These are phyloP conservation scores for Pagetopsis macropterus DNA, from an alignment of 2,797 vertebrate genomes.

Conservation along the genomic window DNA sequence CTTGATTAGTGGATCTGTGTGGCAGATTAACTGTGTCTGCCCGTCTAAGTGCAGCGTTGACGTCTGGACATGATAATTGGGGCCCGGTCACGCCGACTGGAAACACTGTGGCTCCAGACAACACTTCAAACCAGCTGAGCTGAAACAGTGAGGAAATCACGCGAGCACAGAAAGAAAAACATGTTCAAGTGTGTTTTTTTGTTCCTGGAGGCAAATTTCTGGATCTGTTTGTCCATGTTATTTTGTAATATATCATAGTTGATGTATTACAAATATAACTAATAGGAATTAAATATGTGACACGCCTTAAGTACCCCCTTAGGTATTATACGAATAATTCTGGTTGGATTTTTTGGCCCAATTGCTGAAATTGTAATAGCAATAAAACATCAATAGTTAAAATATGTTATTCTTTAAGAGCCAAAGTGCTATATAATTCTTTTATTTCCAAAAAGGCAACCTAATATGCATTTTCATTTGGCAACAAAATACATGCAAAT, in stretches of 20 bases:
- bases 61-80: constrained; percentile 59
- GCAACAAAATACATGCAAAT: constrained; percentile 64
- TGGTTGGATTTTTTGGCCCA: not conserved
- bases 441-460: constrained; percentile 68
- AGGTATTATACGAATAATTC: not conserved
- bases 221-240: not conserved
- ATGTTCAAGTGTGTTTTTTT: not conserved
- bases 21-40: constrained; percentile 54
- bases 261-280: not conserved
- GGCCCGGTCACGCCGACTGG: constrained; percentile 49
- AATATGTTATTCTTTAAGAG: constrained; percentile 50
- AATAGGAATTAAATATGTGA: not conserved
- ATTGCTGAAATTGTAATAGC: constrained; percentile 9
- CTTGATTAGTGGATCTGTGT: constrained; percentile 56
- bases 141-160: constrained; percentile 50
- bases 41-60: constrained; percentile 51
- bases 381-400: constrained; percentile 33
- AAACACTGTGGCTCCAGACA: constrained; percentile 75
- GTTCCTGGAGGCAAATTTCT: not conserved
- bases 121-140: constrained; percentile 72
- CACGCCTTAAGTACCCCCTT: not conserved
- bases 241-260: not conserved
- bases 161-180: constrained; percentile 19
- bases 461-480: constrained; percentile 51
- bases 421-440: constrained; percentile 41